These are phyloP conservation scores for Thalassaphorura encarpata DNA, from an alignment of 1,140 invertebrate species.

Conservation along the genomic window DNA sequence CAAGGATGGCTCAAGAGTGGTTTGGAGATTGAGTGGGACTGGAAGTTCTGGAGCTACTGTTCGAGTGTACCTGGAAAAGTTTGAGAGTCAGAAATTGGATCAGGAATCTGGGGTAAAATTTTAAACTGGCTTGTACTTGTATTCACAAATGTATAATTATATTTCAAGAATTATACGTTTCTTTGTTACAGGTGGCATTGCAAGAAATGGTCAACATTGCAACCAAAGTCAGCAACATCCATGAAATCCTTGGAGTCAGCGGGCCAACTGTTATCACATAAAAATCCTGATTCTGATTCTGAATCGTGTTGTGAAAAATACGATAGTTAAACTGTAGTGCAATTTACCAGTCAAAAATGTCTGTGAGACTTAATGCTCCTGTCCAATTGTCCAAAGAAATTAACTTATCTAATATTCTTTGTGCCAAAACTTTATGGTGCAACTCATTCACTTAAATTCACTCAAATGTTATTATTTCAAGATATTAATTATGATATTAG, in stretches of 20 bases:
- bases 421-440: no score
- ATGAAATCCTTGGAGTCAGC: constrained; percentile 73
- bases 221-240: constrained; percentile 69
- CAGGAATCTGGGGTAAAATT: background rate
- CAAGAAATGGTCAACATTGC: constrained; percentile 84
- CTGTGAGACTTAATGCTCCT: no score
- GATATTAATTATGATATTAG: no score
- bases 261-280: constrained; percentile 96
- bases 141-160: no score
- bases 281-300: constrained; percentile 32
- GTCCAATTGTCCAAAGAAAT: no score
- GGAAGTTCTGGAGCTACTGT: constrained; percentile 96
- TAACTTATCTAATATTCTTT: no score
- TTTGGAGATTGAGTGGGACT: constrained; percentile 91
- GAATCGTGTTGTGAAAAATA: background rate
- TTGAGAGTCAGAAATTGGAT: background rate
- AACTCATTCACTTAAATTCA: no score
- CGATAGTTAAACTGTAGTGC: no score
- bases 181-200: constrained; percentile 51
- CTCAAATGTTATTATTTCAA: no score
- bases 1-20: constrained; percentile 82
- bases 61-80: constrained; percentile 80
- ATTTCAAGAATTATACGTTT: background rate
- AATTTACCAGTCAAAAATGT: no score
- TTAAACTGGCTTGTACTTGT: background rate